These are phyloP conservation scores for Neosalanx taihuensis DNA, from an alignment of 2,797 vertebrate species.

Conservation along the genomic window DNA sequence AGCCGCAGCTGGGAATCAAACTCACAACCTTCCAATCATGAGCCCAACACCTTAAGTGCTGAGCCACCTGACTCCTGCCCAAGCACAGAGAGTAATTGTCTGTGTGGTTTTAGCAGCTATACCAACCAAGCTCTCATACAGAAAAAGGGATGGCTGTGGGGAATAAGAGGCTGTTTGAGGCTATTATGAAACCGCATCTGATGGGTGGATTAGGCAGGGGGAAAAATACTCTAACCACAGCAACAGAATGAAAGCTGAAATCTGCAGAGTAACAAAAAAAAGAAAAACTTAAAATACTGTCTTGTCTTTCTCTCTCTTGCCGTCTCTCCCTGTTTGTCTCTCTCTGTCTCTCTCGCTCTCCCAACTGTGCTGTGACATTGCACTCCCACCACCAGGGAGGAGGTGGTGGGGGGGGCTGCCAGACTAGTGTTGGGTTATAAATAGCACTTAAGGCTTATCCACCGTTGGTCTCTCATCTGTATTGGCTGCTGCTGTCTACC, in stretches of 20 bases:
- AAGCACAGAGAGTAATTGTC: too few species aligned
- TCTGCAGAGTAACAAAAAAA: background rate
- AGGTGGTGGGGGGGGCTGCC: constrained; percentile 48
- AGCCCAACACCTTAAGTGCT: too few species aligned
- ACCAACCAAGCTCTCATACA: too few species aligned
- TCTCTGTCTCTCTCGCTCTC: background rate
- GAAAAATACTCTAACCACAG: too few species aligned
- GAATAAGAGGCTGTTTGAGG: background rate
- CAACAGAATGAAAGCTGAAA: background rate
- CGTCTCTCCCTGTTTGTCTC: background rate
- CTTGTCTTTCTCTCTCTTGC: background rate
- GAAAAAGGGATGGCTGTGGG: background rate
- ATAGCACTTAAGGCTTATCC: constrained; percentile 65
- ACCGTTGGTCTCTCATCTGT: constrained; percentile 60
- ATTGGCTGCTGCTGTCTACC: constrained; percentile 57
- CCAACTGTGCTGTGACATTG: constrained; percentile 41
- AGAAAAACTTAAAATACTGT: background rate
- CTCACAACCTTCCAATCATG: too few species aligned
- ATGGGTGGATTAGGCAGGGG: background rate
- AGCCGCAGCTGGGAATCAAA: too few species aligned
- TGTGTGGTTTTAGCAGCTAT: too few species aligned
- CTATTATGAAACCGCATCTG: background rate
- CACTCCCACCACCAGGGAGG: constrained; percentile 49
- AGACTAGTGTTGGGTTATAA: constrained; percentile 66
- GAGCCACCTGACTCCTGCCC: too few species aligned